Percentiles rank a stretch among this genome's conserved stretches.
phyloP scores from a whole-genome alignment of 2,888 invertebrate genomes.

The Cremastobaeus sp. region DNA sequence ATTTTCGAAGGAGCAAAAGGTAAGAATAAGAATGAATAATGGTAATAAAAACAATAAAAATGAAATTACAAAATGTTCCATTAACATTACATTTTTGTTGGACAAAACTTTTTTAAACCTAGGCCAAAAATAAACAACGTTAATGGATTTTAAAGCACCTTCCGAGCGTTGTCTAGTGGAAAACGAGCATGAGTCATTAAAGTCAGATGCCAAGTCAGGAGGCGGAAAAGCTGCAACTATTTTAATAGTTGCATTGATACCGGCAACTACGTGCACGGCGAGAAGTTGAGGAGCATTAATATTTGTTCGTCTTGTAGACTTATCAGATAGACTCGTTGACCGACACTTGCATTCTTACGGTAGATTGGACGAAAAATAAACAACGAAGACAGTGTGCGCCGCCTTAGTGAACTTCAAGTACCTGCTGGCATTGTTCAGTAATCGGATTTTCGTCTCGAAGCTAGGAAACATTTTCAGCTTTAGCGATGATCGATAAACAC shows the following conservation, averaged over 20 bases:
- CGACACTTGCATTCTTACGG: conserved; percentile 61
- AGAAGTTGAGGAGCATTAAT: conserved; percentile 65
- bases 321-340: conserved; percentile 65
- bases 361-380: conserved; percentile 60
- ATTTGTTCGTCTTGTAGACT: conserved; percentile 66
- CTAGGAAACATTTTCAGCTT: conserved; percentile 18
- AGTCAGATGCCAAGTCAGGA: conserved; percentile 69
- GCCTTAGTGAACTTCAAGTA: conserved; percentile 34
- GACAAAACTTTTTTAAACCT: too few relatives aligned
- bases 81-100: too few relatives aligned
- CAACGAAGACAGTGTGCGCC: conserved; percentile 31
- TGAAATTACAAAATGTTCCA: too few relatives aligned
- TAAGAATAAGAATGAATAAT: too few relatives aligned
- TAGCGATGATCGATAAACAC: conserved; percentile 29
- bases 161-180: too few relatives aligned
- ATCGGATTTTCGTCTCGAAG: conserved; percentile 61
- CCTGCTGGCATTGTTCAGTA: conserved; percentile 35
- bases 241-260: too few relatives aligned
- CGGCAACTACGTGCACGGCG: conserved; percentile 35
- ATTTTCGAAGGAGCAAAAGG: too few relatives aligned
- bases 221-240: conserved; percentile 63
- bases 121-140: too few relatives aligned
- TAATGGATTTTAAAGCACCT: too few relatives aligned
- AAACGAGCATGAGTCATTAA: conserved; percentile 67
- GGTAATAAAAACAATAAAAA: too few relatives aligned